Evolutionary conservation across 1,140 invertebrate species (phyloP).

Genomic region (Mycetomoellerius zeteki): DNA sequence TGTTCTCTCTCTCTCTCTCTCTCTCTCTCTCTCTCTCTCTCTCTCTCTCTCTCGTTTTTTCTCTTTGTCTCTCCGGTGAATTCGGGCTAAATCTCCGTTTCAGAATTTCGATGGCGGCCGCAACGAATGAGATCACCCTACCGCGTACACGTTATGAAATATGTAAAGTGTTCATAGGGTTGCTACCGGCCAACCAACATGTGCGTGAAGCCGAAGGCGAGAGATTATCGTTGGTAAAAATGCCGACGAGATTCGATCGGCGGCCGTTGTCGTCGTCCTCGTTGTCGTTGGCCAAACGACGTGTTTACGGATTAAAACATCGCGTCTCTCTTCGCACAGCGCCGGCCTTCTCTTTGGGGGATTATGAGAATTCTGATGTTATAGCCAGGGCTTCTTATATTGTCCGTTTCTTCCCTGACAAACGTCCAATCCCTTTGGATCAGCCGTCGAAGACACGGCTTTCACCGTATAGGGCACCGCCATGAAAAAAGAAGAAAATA

Average conservation of each 20-base stretch:
- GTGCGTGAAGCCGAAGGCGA: conserved; percentile 60
- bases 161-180: conserved; percentile 22
- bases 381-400: conserved; percentile 59
- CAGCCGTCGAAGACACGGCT: conserved; percentile 49
- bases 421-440: conserved; percentile 69
- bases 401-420: conserved; percentile 61
- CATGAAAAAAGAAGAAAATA: conserved; percentile 11
- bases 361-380: conserved; percentile 77
- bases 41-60: background rate
- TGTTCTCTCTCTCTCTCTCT: conserved; percentile 9
- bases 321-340: conserved; percentile 55
- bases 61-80: conserved; percentile 33
- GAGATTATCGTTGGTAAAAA: conserved; percentile 71
- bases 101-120: conserved; percentile 61
- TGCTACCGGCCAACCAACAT: conserved; percentile 52
- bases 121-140: conserved; percentile 72
- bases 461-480: conserved; percentile 28
- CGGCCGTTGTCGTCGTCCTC: conserved; percentile 43
- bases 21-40: background rate
- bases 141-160: conserved; percentile 30
- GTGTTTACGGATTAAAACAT: conserved; percentile 83
- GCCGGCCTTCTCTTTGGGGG: conserved; percentile 74
- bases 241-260: conserved; percentile 44
- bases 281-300: conserved; percentile 65
- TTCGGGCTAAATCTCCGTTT: conserved; percentile 54